Evolutionary conservation across 2,797 vertebrate genomes (phyloP).

Genomic region (Sebastes hopkinsi): DNA sequence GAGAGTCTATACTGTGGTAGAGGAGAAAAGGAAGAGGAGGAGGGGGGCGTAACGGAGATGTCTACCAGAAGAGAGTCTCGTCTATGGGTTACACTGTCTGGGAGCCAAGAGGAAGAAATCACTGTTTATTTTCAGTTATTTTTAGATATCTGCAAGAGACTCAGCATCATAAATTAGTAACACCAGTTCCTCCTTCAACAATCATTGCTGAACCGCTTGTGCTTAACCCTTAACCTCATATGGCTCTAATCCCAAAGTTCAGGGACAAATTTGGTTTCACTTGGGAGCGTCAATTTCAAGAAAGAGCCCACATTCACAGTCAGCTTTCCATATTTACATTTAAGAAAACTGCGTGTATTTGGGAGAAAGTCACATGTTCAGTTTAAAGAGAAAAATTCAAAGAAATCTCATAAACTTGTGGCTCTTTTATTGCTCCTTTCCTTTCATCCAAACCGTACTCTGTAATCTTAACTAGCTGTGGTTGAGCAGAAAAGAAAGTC

Average conservation of each 20-base stretch:
- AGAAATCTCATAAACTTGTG: constrained; percentile 29
- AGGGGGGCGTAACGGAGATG: neutral
- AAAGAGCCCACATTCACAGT: neutral
- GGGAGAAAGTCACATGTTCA: neutral
- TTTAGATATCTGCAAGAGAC: constrained; percentile 42
- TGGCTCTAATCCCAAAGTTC: neutral
- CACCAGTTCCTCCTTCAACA: constrained; percentile 8
- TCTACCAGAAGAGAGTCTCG: constrained; percentile 15
- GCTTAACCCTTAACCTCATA: constrained; percentile 17
- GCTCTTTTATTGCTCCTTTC: constrained; percentile 31
- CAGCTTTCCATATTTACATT: neutral
- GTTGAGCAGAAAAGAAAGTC: neutral
- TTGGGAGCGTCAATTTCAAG: neutral
- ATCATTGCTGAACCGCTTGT: neutral
- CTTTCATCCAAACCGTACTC: constrained; percentile 6
- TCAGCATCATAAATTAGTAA: constrained; percentile 45
- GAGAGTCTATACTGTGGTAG: constrained; percentile 7
- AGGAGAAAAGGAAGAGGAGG: neutral
- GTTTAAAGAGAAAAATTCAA: neutral
- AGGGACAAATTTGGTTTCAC: constrained; percentile 2
- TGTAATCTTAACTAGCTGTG: constrained; percentile 12
- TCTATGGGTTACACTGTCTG: constrained; percentile 35
- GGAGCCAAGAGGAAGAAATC: constrained; percentile 25
- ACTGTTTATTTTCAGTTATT: constrained; percentile 39
- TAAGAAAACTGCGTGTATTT: neutral